These are phyloP conservation scores for Perca schrenkii DNA, from an alignment of 2,113 vertebrate species.

Conservation along the genomic window DNA sequence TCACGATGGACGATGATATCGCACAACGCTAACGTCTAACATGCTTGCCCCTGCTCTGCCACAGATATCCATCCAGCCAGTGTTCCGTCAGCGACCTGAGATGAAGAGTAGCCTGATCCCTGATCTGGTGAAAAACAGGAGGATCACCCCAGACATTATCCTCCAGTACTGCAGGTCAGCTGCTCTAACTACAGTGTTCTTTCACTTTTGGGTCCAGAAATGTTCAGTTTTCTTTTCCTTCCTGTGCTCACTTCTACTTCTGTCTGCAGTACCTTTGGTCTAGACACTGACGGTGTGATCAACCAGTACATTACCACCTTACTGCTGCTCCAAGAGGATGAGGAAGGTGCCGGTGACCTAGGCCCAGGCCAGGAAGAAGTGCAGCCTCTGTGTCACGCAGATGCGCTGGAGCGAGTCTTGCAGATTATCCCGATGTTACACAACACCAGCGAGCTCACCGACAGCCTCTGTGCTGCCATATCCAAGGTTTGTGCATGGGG, in stretches of 20 bases:
- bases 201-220: not conserved
- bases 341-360: conserved; percentile 37
- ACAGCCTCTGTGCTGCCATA: conserved; percentile 88
- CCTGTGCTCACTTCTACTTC: not conserved
- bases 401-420: conserved; percentile 84
- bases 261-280: conserved; percentile 86
- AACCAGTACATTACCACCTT: conserved; percentile 93
- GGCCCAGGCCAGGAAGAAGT: conserved; percentile 19
- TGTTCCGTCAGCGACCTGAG: conserved; percentile 89
- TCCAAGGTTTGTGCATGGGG: conserved; percentile 86
- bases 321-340: conserved; percentile 85
- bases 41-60: conserved; percentile 32
- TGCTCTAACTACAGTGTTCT: not conserved
- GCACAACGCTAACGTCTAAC: not conserved
- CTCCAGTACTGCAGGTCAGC: conserved; percentile 93
- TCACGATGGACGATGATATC: too few species aligned
- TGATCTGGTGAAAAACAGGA: conserved; percentile 88
- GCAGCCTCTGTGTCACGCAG: conserved; percentile 65
- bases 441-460: conserved; percentile 86
- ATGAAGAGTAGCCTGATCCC: conserved; percentile 91
- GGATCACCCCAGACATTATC: conserved; percentile 88
- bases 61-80: conserved; percentile 94
- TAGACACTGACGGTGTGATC: conserved; percentile 89
- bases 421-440: conserved; percentile 89
- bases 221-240: not conserved